Evolutionary conservation across 2,797 vertebrate genomes (phyloP), one percentile per base, ranked within the genome.

Genomic region (Argya squamiceps): DNA sequence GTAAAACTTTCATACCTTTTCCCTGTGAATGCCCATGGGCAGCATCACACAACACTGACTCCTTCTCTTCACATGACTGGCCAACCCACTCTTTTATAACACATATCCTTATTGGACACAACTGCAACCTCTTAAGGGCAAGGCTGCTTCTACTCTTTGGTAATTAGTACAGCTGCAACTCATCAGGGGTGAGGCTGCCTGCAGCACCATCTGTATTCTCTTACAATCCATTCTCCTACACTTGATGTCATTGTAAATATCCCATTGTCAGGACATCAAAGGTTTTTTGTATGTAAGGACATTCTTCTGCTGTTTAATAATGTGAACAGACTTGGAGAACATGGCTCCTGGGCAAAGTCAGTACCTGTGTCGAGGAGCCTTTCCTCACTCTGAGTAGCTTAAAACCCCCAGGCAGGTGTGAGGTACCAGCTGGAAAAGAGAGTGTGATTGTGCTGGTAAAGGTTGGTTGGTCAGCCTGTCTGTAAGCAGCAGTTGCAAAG

Each of bases 201-300:
- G 5, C 20, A 62, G 60, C 29, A 22, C 60, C 60, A 32, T 43
- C 39, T 62, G 29, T 62, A 32, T 62, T 41, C 39, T 62, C 39
- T 43, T 62, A 41, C 27, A 62, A 30, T 41, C 19, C 37, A 43
- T 62, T 62, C 29, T 43, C 29, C 29, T 7, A 41, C 39, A 32
- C 6, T 3, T 39, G 52, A 29, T 82, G 39, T 65, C 36, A 3
- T 39, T 78, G n/a, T 63, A 60, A 67, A 46, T 41, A 29, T 5
- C 3, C 12, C 3, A 0, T 53, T 87, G 56, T 70, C 65, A 79
- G 47, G 39, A 27, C 16, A n/a, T 44, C 2, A 10, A 1, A 2
- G 0, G 15, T 21, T 21, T 47, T 64, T 46, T 63, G 3, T 68
- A 9, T 18, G 2, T n/a, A n/a, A 84, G n/a, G 14, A 34, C 11